Conservation (phyloP, 2,888 invertebrate genomes). For the Eurois occulta region DNA sequence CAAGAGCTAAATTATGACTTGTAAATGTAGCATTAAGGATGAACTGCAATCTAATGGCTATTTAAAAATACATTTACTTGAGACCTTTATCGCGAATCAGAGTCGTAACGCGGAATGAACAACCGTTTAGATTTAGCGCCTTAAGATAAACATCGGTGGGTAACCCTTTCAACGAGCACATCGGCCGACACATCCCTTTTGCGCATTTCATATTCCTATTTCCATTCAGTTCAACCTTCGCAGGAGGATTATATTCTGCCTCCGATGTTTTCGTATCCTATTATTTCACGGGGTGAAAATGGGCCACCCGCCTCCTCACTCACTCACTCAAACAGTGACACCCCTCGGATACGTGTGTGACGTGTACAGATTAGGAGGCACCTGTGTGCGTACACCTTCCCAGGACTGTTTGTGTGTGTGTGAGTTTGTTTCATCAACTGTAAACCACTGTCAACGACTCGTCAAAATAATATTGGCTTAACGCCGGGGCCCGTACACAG, state of each 20-base stretch:
- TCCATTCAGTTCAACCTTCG: constrained; percentile 89
- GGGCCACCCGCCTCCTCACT: constrained; percentile 87
- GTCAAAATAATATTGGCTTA: constrained; percentile 90
- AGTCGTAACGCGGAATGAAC: constrained; percentile 77
- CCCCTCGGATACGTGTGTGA: constrained; percentile 75
- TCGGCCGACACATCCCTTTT: constrained; percentile 85
- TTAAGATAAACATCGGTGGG: constrained; percentile 83
- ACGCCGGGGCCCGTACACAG: constrained; percentile 81
- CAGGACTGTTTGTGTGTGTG: constrained; percentile 73
- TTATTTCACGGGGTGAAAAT: constrained; percentile 91
- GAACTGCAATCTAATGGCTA: constrained; percentile 57
- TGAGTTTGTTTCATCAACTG: constrained; percentile 87
- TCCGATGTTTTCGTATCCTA: constrained; percentile 90
- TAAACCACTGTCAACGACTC: constrained; percentile 90
- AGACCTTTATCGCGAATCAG: constrained; percentile 63
- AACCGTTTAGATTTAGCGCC: constrained; percentile 84
- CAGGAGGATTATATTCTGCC: constrained; percentile 90
- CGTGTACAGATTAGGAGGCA: constrained; percentile 69
- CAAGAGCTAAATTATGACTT: constrained; percentile 58
- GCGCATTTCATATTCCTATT: constrained; percentile 89
- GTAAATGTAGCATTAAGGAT: constrained; percentile 60
- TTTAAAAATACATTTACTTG: constrained; percentile 65
- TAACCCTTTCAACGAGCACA: constrained; percentile 87
- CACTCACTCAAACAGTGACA: constrained; percentile 79
- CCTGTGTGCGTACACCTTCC: constrained; percentile 76